Base-by-base conservation (phyloP, 2,113 vertebrate species). In the Dissostichus mawsoni region DNA sequence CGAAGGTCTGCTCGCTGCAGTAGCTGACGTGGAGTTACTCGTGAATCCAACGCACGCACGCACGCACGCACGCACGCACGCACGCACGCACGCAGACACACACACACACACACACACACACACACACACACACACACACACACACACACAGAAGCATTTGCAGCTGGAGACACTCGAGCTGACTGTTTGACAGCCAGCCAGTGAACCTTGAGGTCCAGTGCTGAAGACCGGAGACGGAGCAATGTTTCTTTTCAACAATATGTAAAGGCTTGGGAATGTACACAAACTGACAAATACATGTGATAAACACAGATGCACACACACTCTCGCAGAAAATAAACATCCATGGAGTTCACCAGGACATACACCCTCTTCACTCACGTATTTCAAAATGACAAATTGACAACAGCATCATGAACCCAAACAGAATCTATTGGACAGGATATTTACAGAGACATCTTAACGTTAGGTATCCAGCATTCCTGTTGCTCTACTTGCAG, bases 11-110 rank as follows among this genome's bases (percentile, higher is more conserved):
- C 83, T 75, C 20, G 50, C 82, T 64, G 56, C 74, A 78, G 92
- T 66, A 75, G 90, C 87, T 90, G 92, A 92, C 89, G 89, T 92
- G 91, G 89, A 92, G 73, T 81, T 81, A 58, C 5, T 47, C 51
- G 20, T 80, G 74, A 66, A 58, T 64, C 74, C 7, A 17, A 14
- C 44, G 29, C 44, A 50, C 47, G 17, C 67, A 55, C 25, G 11
- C 69, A 29, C 61, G 45, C 83, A 68, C 77, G 51, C 20, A 36
- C n/a, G 23, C 50, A 52, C 70, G 65, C 55, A 25, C 20, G 12
- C 55, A 13, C 55, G 8, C 55, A 25, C 20, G 13, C 5, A 13
- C 47, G 4, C 11, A 48, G 12, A 13, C 47, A 50, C 48, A 16
- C 51, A 74, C 51, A 75, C 58, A 20, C 57, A 36, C 47, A 53